Evolutionary conservation across 2,888 invertebrate genomes (phyloP), one percentile per base, ranked within the genome.

Genomic region (Vandiemenella viatica): DNA sequence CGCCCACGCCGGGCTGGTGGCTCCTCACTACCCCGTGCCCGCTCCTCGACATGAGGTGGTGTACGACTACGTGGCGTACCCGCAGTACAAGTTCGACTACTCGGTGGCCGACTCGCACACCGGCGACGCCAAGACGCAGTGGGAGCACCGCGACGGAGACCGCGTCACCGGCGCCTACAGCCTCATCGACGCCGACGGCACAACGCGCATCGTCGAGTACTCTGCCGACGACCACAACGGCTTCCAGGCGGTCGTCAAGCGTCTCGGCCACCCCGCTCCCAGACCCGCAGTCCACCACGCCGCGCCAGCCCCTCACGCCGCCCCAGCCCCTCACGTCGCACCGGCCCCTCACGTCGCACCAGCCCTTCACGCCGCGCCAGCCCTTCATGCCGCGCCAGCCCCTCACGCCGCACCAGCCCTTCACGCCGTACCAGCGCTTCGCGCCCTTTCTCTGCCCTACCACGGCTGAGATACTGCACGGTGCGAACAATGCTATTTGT

Each of bases 221-320:
- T 57, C 56, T 16, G 58, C 57, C 2, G 58, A 58, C 53, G 49
- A 57, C 16, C 54, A 59, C 45, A 55, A 55, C 50, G 59, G 59
- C 6, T 59, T 59, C 54, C 57, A 57, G 45, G 59, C 59, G 6
- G 54, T 55, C 44, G 58, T 59, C 40, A 57, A 54, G 44, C 56
- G 56, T 44, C 48, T 54, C 42, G 56, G 55, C 1, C 55, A 57
- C 10, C 52, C 42, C 32, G 32, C 32, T 3, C 32, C 32, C 3
- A 10, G 13, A 13, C 32, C 32, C 3, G 13, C 32, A 3, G 13
- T 13, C 13, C 32, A 10, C 2, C 32, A 10, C 32, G 32, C 4
- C 4, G 10, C 10, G 13, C 32, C 32, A 13, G 32, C 32, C 3
- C 32, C 32, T 4, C 32, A 4, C 32, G 32, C 32, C 32, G 10